phyloP scores from a whole-genome alignment of 2,797 vertebrate genomes.

The Anisognathus igniventris region DNA sequence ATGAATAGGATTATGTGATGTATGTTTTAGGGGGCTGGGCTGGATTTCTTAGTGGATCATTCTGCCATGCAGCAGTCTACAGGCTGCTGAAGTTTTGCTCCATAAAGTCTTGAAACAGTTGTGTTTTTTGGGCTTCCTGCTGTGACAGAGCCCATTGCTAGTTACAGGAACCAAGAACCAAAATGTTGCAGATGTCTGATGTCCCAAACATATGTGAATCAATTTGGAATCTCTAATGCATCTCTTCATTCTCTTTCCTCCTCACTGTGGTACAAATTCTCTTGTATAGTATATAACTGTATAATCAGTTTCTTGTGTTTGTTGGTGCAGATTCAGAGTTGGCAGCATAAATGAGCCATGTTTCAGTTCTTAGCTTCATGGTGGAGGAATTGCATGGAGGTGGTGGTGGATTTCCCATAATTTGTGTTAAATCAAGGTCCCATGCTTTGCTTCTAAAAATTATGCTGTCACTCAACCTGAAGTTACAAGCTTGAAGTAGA shows the following conservation, averaged over 20 bases:
- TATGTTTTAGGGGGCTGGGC: not conserved
- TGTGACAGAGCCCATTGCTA: not conserved
- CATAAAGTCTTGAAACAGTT: not conserved
- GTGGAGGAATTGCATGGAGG: not conserved
- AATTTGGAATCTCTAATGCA: not conserved
- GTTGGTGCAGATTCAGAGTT: not conserved
- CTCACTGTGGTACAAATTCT: not conserved
- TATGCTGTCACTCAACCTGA: not conserved
- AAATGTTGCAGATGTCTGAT: not conserved
- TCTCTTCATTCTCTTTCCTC: not conserved
- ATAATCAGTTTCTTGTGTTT: not conserved
- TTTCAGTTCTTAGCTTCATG: not conserved
- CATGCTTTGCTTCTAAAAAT: not conserved
- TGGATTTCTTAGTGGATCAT: not conserved
- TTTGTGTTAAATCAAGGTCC: not conserved
- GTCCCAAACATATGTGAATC: not conserved
- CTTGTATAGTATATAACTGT: accelerated
- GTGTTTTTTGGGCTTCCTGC: not conserved
- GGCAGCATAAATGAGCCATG: not conserved
- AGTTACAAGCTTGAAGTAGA: not conserved
- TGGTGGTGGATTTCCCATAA: not conserved
- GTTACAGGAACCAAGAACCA: not conserved
- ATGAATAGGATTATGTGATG: not conserved
- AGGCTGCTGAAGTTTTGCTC: not conserved
- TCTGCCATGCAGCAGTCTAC: not conserved